Evolutionary conservation across 53 echinoderm and acorn worm genomes (phyloP).

Genomic region (Luidia sarsii): DNA sequence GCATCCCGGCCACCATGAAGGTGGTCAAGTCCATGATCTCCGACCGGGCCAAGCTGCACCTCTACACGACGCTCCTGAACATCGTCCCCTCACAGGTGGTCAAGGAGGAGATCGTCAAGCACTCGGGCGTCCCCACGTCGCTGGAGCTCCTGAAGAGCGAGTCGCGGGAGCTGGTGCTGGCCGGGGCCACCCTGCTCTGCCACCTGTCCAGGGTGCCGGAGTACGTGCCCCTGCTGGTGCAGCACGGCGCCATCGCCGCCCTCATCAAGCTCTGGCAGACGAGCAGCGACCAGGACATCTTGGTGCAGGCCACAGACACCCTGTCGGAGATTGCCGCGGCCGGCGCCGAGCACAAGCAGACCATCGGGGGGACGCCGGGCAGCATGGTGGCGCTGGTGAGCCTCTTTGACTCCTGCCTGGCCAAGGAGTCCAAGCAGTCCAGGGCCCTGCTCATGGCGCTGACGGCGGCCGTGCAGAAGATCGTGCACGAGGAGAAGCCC

Average conservation of each 20-base stretch:
- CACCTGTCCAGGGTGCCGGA: constrained; percentile 69
- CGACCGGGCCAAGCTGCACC: constrained; percentile 79
- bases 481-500: constrained; percentile 65
- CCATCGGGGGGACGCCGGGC: constrained; percentile 73
- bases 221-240: constrained; percentile 65
- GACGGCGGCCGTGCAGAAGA: constrained; percentile 73
- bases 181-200: constrained; percentile 77
- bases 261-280: constrained; percentile 90
- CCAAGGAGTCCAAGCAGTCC: constrained; percentile 60
- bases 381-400: constrained; percentile 75
- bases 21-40: constrained; percentile 79
- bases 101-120: constrained; percentile 89
- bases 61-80: constrained; percentile 78
- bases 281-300: constrained; percentile 67
- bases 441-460: constrained; percentile 72
- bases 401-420: constrained; percentile 68
- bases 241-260: constrained; percentile 70
- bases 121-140: constrained; percentile 70
- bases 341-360: constrained; percentile 67
- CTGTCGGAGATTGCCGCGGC: constrained; percentile 80
- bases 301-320: constrained; percentile 84
- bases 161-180: constrained; percentile 75
- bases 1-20: constrained; percentile 76
- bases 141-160: constrained; percentile 72
- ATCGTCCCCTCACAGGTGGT: constrained; percentile 68